phyloP scores from a whole-genome alignment of 2,888 invertebrate species.

The Mythimna albipuncta region DNA sequence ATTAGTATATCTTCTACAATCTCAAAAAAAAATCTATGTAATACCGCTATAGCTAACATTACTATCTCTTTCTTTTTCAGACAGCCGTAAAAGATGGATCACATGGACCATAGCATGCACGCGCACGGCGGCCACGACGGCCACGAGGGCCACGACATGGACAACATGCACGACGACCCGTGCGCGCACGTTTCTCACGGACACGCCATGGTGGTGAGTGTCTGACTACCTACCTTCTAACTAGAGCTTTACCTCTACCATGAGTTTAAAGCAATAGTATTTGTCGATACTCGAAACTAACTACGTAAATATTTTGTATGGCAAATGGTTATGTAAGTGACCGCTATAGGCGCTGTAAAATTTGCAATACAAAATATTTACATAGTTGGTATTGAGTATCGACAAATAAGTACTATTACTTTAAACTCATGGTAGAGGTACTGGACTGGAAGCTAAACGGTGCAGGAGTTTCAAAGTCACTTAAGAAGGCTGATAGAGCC shows the following conservation, averaged over 20 bases:
- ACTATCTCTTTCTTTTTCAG: conserved; percentile 40
- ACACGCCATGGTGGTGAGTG: conserved; percentile 80
- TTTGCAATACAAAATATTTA: too few species aligned
- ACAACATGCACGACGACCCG: conserved; percentile 50
- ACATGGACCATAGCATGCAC: conserved; percentile 63
- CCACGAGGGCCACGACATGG: conserved; percentile 34
- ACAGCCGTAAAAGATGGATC: conserved; percentile 43
- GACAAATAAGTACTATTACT: too few species aligned
- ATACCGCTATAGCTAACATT: conserved; percentile 4
- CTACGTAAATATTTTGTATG: too few species aligned
- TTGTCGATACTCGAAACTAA: too few species aligned
- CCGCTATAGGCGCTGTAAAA: too few species aligned
- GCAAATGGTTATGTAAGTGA: too few species aligned
- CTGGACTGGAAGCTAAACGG: neutral
- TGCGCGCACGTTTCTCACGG: conserved; percentile 67
- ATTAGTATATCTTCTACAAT: too few species aligned
- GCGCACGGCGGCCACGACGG: conserved; percentile 42
- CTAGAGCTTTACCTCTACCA: neutral
- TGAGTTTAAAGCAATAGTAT: too few species aligned
- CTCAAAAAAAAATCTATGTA: too few species aligned
- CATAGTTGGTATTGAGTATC: too few species aligned
- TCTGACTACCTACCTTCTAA: neutral
- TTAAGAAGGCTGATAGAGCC: neutral
- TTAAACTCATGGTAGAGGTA: too few species aligned
- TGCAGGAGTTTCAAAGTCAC: neutral